Evolutionary conservation across 1,140 invertebrate species (phyloP), one percentile per base, ranked within the genome.

Genomic region (Drosophila leontia): DNA sequence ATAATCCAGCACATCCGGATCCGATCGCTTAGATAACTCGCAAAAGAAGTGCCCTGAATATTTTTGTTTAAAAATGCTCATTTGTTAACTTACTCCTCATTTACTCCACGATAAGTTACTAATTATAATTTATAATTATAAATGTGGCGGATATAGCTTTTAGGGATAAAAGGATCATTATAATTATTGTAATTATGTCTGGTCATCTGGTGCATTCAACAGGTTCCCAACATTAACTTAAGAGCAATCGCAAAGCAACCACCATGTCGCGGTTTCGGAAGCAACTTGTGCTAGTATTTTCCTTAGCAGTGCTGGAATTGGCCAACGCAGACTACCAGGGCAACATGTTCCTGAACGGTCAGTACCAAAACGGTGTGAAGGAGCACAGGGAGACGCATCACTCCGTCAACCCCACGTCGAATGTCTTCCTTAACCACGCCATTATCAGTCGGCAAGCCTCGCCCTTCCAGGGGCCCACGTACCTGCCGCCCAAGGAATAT

Each of bases 301-400:
- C 78, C 39, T 35, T 88, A 69, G 76, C 74, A 53, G 67, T 78
- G 50, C 44, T 72, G 57, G 67, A 64, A 7, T 34, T 47, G 26
- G 72, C 32, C 29, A 63, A 55, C 39, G 77, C 78, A 41, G 86
- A 77, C 56, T 92, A 91, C 35, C 74, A 80, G 12, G 67, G 60
- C 7, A 92, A 92, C 59, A 92, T 92, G 88, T 92, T 92, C 55
- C 88, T 92, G 15, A 92, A 92, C 55, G 91, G 91, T 7, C 74
- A 91, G 57, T 92, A 92, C 15, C 78, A 91, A 47, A 90, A 87
- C 51, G 65, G 74, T 7, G 76, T 87, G 29, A 85, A 80, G 37
- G 69, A 61, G 39, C 78, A 86, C 23, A 74, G 63, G 50, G 85
- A 84, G 35, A 79, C 82, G 32, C 70, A 80, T 35, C 79, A 62